phyloP scores from a whole-genome alignment of 2,797 vertebrate genomes.

The Coranthus polyacanthus region DNA sequence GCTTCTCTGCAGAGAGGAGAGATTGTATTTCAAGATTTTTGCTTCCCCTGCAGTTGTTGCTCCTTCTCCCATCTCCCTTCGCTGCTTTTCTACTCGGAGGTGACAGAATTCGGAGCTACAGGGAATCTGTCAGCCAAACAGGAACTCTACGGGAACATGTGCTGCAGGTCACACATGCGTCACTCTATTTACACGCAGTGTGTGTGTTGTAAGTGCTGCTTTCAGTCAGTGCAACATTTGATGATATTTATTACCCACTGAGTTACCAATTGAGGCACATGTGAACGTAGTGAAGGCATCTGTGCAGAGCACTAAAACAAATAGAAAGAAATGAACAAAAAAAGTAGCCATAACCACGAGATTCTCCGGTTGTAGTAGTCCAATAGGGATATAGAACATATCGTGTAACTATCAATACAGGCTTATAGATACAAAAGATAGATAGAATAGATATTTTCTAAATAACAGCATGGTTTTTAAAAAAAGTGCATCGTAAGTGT shows the following conservation, averaged over 20 bases:
- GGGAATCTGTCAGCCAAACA: background rate
- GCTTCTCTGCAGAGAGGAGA: background rate
- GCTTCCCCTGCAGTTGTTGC: constrained; percentile 7
- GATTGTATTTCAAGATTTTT: constrained; percentile 7
- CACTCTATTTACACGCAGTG: constrained; percentile 6
- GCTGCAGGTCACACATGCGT: too few relatives aligned
- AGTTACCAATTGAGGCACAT: background rate
- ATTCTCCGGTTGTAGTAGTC: too few relatives aligned
- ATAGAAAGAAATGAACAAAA: too few relatives aligned
- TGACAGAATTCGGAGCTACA: constrained; percentile 5
- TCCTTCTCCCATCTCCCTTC: background rate
- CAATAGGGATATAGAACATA: too few relatives aligned
- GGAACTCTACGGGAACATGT: constrained; percentile 1
- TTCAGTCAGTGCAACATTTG: background rate
- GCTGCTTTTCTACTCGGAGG: background rate
- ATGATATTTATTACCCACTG: background rate
- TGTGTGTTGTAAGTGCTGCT: constrained; percentile 3
- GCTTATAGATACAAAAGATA: too few relatives aligned
- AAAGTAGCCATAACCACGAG: too few relatives aligned
- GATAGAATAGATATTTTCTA: too few relatives aligned
- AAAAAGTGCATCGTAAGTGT: too few relatives aligned
- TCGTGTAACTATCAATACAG: too few relatives aligned
- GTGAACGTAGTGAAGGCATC: too few relatives aligned
- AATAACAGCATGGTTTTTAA: too few relatives aligned
- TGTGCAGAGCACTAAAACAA: too few relatives aligned